Percentiles rank a stretch among this genome's conserved stretches.
Evolutionary conservation across 2,888 invertebrate species (phyloP).

Genomic region (Ichneumoninae sp.): DNA sequence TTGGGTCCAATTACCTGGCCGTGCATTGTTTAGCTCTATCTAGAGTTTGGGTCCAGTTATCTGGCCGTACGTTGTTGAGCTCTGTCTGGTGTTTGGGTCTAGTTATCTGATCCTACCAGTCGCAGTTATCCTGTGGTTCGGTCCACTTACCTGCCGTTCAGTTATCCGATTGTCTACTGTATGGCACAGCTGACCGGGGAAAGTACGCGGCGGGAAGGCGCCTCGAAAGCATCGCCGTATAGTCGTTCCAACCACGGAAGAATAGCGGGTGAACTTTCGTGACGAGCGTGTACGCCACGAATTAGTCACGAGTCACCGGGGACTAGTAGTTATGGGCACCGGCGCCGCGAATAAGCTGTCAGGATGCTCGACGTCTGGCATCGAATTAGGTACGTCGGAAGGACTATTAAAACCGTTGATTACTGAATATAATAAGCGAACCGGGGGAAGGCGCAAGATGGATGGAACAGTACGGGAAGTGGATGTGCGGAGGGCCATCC

Average conservation of each 20-base stretch:
- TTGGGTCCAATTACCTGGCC: no score
- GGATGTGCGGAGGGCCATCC: neutral
- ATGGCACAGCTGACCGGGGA: neutral
- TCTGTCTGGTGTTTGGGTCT: neutral
- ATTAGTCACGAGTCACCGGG: conserved; percentile 1
- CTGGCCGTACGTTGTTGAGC: no score
- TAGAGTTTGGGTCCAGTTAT: no score
- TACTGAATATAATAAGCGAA: conserved; percentile 60
- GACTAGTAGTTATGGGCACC: conserved; percentile 1
- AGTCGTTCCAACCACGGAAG: neutral
- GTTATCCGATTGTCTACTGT: neutral
- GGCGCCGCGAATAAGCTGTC: conserved; percentile 17
- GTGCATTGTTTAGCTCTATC: no score
- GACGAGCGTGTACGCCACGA: neutral
- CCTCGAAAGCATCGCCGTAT: neutral
- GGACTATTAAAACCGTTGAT: conserved; percentile 61
- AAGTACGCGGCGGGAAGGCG: neutral
- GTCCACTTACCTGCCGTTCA: neutral
- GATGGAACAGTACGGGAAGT: neutral
- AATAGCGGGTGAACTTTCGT: conserved; percentile 6
- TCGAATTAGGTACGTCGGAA: conserved; percentile 54
- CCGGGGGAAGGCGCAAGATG: conserved; percentile 15
- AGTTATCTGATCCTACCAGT: neutral
- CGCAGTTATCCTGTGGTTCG: neutral
- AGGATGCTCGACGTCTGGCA: conserved; percentile 33